These are phyloP conservation scores for Keiferia lycopersicella DNA, from an alignment of 2,888 invertebrate species.

Conservation along the genomic window DNA sequence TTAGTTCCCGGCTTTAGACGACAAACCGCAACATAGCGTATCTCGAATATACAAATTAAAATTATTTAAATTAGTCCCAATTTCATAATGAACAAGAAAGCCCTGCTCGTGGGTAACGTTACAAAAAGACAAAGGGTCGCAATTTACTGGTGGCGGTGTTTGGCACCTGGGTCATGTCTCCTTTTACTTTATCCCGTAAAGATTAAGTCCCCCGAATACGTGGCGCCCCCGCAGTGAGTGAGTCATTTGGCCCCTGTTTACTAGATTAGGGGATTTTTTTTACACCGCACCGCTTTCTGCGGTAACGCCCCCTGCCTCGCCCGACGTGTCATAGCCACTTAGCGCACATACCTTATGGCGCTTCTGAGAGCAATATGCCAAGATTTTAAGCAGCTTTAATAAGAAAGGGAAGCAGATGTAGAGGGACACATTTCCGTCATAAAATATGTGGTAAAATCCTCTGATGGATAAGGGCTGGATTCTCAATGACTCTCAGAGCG, in stretches of 20 bases:
- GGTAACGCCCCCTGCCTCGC: constrained; percentile 51
- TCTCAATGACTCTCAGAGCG: not conserved
- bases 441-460: constrained; percentile 26
- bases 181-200: constrained; percentile 79
- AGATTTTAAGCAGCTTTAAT: constrained; percentile 44
- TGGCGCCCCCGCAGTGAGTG: constrained; percentile 73
- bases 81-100: constrained; percentile 66
- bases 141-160: constrained; percentile 65
- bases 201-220: constrained; percentile 77
- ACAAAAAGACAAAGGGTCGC: constrained; percentile 68
- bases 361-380: constrained; percentile 54
- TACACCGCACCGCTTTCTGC: constrained; percentile 70
- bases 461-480: constrained; percentile 10
- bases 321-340: constrained; percentile 62
- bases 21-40: constrained; percentile 20
- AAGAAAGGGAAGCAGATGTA: constrained; percentile 25
- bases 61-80: constrained; percentile 60
- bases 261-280: constrained; percentile 80
- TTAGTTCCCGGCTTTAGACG: constrained; percentile 13
- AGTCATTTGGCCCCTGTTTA: constrained; percentile 80
- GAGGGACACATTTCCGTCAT: constrained; percentile 19
- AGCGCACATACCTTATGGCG: constrained; percentile 55
- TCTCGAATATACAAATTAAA: constrained; percentile 40
- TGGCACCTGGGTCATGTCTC: constrained; percentile 79
- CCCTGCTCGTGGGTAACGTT: constrained; percentile 50